Evolutionary conservation across 2,888 invertebrate genomes (phyloP), one percentile per base, ranked within the genome.

Genomic region (Drepanosiphum platanoidis): DNA sequence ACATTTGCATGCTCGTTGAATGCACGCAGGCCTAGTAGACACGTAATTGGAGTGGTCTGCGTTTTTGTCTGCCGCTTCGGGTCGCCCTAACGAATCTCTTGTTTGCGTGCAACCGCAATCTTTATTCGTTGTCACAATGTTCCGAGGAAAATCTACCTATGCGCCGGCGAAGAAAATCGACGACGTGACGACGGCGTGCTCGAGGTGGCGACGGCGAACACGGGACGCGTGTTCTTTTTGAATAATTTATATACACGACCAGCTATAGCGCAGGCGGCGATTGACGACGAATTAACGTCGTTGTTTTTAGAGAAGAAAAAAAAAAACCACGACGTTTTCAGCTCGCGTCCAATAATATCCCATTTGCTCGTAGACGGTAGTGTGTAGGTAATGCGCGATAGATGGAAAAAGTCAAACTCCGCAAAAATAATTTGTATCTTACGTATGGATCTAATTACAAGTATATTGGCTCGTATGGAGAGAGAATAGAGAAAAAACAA

Each of bases 11-110:
- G 58, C 39, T 81, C 71, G n/a, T 80, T 70, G 80, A 58, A 79
- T 52, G 27, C 36, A 52, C 52, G 46, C 46, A 52, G 34, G 80
- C 52, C 32, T 39, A 64, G 72, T 46, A 83, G 32, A 66, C 72
- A n/a, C n/a, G 46, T 83, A 83, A 83, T 83, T 83, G 82, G 64
- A 83, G 74, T 83, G 72, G 82, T 64, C 74, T 83, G 32, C 61
- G 74, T 83, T 74, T 74, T 72, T 83, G 42, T 74, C 64, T 64
- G 39, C 64, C 34, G 18, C 46, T n/a, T 68, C 79, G 34, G n/a
- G 13, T 79, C 66, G 64, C 36, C 64, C 74, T 83, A 74, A 83
- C 82, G 82, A 74, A 83, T 83, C 82, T 74, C 74, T 83, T 83
- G 82, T 83, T 83, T 83, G 46, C 82, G 34, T 42, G n/a, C 72